Evolutionary conservation across 2,797 vertebrate species (phyloP).

Genomic region (Melanotaenia maccullochi): DNA sequence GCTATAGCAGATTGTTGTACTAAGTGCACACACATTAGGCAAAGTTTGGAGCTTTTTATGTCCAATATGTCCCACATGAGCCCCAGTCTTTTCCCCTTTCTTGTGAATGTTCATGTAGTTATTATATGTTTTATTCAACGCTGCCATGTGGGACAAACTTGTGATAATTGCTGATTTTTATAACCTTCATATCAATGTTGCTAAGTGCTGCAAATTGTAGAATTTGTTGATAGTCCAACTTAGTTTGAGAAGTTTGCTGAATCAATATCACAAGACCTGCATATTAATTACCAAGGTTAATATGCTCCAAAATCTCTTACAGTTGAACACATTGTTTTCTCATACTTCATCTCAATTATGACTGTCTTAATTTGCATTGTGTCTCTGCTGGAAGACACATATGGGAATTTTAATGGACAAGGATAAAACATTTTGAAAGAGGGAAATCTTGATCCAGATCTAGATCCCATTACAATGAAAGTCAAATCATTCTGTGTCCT

Average conservation of each 20-base stretch:
- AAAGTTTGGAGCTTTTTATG: neutral
- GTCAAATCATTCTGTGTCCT: constrained; percentile 23
- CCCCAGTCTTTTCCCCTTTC: neutral
- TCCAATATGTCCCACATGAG: neutral
- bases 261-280: neutral
- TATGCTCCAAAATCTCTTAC: constrained; percentile 7
- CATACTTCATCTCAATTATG: constrained; percentile 22
- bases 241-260: constrained; percentile 18
- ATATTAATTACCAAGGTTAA: constrained; percentile 11
- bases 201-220: constrained; percentile 1
- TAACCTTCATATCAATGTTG: neutral
- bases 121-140: constrained; percentile 27
- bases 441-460: constrained; percentile 10
- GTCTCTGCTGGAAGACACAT: neutral
- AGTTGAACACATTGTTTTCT: constrained; percentile 3
- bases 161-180: constrained; percentile 7
- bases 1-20: neutral
- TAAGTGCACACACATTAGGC: neutral
- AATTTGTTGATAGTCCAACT: constrained; percentile 5
- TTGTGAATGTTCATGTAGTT: neutral
- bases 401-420: neutral
- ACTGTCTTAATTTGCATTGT: constrained; percentile 12
- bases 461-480: constrained; percentile 25
- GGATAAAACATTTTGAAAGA: neutral
- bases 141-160: constrained; percentile 10